Evolutionary conservation across 2,797 vertebrate genomes (phyloP).

Genomic region (Cynopterus sphinx): DNA sequence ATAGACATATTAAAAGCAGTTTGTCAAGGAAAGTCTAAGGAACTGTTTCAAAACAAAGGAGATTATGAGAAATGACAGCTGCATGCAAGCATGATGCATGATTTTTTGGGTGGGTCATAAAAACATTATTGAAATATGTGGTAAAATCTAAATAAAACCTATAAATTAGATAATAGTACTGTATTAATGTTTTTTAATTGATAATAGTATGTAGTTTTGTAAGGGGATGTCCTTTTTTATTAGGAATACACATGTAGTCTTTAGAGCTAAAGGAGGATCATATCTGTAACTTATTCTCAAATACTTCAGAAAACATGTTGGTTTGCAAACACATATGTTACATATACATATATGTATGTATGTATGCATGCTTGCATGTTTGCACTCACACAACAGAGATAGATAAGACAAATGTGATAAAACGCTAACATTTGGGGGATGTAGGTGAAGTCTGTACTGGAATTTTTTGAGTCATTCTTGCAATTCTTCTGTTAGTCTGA

Average conservation of each 20-base stretch:
- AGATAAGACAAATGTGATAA: not conserved
- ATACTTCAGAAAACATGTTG: not conserved
- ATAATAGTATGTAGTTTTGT: not conserved
- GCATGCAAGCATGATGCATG: not conserved
- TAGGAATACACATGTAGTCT: not conserved
- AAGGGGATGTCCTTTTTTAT: not conserved
- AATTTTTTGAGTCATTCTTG: slow-evolving; percentile 3
- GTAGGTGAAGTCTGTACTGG: not conserved
- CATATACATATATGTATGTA: not conserved
- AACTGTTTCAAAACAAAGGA: slow-evolving; percentile 23
- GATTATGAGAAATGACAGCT: slow-evolving; percentile 6
- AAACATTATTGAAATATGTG: not conserved
- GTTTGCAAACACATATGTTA: not conserved
- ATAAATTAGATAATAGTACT: not conserved
- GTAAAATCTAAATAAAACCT: not conserved
- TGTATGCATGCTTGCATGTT: not conserved
- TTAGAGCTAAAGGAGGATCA: not conserved
- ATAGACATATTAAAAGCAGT: not conserved
- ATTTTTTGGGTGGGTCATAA: not conserved
- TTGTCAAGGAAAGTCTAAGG: not conserved
- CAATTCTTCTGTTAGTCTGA: not conserved
- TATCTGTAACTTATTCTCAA: not conserved
- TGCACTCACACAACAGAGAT: not conserved
- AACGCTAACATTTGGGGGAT: not conserved
- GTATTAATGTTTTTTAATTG: slow-evolving; percentile 9